A percentile compares a stretch with the other conserved stretches of the same genome.
phyloP scores from a whole-genome alignment of 2,888 invertebrate genomes.

The Agrochola circellaris region DNA sequence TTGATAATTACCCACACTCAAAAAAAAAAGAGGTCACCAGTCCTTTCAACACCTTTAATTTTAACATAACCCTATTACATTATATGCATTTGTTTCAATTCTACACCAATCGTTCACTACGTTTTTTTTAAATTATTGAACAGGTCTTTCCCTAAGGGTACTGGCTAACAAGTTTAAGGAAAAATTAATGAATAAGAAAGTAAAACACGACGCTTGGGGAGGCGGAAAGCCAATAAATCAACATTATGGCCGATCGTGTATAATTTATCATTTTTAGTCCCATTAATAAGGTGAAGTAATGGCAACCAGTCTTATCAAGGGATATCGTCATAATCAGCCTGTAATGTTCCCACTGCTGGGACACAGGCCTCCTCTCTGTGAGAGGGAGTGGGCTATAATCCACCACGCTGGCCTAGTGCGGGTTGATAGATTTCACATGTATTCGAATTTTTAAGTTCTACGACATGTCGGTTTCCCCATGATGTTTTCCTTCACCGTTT shows the following conservation, averaged over 20 bases:
- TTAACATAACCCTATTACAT: no score
- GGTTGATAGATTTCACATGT: not conserved
- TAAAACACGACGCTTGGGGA: slow-evolving; percentile 8
- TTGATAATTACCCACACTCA: no score
- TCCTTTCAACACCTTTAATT: not conserved
- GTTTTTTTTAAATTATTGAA: slow-evolving; percentile 23
- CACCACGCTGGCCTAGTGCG: no score
- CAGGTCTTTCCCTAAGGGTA: not conserved
- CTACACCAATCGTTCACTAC: not conserved
- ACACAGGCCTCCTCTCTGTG: no score
- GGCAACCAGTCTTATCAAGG: not conserved
- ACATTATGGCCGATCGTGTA: not conserved
- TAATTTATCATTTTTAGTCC: slow-evolving; percentile 26
- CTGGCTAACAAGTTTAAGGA: slow-evolving; percentile 13
- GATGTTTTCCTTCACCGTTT: not conserved
- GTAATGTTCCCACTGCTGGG: no score
- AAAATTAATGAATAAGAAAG: slow-evolving; percentile 30
- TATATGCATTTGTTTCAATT: slow-evolving; percentile 13
- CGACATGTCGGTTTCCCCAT: no score
- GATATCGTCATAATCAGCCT: no score
- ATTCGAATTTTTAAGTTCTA: not conserved
- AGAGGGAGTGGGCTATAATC: no score
- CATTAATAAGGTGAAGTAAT: not conserved
- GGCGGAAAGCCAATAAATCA: slow-evolving; percentile 19
- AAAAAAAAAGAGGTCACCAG: no score